Base-by-base conservation (phyloP, 2,888 invertebrate species). In the Ormyrus pomaceus region DNA sequence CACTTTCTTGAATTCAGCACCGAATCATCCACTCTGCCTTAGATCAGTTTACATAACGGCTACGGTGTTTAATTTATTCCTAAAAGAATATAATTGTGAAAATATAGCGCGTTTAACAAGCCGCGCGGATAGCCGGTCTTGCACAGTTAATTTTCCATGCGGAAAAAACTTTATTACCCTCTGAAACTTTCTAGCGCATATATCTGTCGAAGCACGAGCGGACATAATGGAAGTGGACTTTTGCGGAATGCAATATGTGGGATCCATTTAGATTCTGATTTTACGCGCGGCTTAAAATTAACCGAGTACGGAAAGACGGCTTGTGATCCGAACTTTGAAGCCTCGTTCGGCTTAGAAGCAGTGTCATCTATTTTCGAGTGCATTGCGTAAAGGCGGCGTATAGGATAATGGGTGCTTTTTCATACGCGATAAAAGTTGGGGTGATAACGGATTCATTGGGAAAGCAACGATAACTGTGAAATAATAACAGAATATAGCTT, bases 321-420 rank as follows among this genome's bases (percentile, higher is more conserved):
- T 69, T 59, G 58, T 59, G 50, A 58, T 46, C 56, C 48, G 6
- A 48, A 70, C 58, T 58, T 19, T 70, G 0, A 8, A 48, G 10
- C 48, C 69, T 4, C 7, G 9, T 58, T 7, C 10, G 19, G 8
- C 48, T 8, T 65, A 13, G 7, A 50, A 13, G 13, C 65, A 48
- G 11, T 59, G 59, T 70, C 59, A 53, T 70, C 70, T 70, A 70
- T 70, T 70, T 70, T 59, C 34, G 4, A 19, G 59, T 10, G 48
- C 34, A 70, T 70, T 70, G 59, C 70, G 70, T 59, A 70, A 70
- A 70, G 11, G 48, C 59, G 50, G 59, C 70, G 50, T 59, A 59
- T 50, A n/a, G 11, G 6, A 46, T 19, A 51, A 51, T 51, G 66
- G 53, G 6, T 11, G 66, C 69, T 69, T 69, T 69, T 69, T 69